Conservation (phyloP, 2,113 vertebrate species). For the Athene noctua region DNA sequence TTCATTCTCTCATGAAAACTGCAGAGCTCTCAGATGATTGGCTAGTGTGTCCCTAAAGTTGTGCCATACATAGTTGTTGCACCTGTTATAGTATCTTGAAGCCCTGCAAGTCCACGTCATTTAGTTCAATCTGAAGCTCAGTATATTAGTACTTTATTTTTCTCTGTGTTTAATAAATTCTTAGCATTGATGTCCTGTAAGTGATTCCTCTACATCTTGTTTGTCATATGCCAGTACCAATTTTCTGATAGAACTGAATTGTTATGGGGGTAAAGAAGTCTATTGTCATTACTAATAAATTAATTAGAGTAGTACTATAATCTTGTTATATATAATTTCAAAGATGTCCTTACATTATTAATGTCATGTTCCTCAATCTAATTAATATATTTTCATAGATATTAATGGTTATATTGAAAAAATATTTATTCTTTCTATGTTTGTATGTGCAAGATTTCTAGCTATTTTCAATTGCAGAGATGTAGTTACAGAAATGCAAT, state of each 20-base stretch:
- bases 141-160: not conserved
- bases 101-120: not conserved
- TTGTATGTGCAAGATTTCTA: not conserved
- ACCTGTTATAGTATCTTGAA: not conserved
- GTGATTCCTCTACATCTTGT: not conserved
- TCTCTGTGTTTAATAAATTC: not conserved
- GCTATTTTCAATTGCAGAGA: not conserved
- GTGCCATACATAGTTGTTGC: constrained; percentile 16
- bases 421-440: not conserved
- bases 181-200: not conserved
- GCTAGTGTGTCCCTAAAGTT: constrained; percentile 26
- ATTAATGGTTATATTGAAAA: not conserved
- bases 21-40: not conserved
- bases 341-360: not conserved
- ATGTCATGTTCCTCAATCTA: not conserved
- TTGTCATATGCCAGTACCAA: not conserved
- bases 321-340: not conserved
- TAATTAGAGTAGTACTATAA: not conserved
- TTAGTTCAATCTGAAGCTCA: not conserved
- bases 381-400: not conserved
- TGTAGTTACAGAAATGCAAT: not conserved
- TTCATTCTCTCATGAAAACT: constrained; percentile 22
- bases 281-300: not conserved
- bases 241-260: not conserved
- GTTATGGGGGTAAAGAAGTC: not conserved